These are phyloP conservation scores for Charaxes varanes DNA, from an alignment of 1,140 invertebrate genomes.

Conservation along the genomic window DNA sequence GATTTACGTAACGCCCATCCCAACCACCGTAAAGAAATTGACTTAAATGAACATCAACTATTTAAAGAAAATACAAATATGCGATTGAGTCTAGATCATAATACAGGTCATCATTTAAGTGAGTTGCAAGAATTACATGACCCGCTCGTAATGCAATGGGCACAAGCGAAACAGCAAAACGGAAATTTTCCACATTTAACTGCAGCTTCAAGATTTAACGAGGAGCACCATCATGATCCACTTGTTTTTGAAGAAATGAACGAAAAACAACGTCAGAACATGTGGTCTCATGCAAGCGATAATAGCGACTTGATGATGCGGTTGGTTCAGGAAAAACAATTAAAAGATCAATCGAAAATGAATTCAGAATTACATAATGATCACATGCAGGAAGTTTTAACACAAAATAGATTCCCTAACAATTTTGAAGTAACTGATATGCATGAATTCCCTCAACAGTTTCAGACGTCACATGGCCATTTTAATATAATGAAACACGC, in stretches of 20 bases:
- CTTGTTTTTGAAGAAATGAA: too few species aligned
- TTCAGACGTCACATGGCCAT: too few species aligned
- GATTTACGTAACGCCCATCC: background rate
- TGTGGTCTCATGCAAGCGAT: background rate
- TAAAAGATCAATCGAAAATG: background rate
- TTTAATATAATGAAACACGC: constrained; percentile 14
- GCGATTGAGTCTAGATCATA: background rate
- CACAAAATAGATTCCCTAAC: constrained; percentile 3
- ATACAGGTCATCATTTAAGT: constrained; percentile 3
- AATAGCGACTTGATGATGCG: constrained; percentile 1
- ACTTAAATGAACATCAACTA: constrained; percentile 6
- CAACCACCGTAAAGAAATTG: constrained; percentile 2
- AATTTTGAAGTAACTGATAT: constrained; percentile 3
- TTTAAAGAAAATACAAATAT: constrained; percentile 1
- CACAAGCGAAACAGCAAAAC: constrained; percentile 6
- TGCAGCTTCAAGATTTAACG: too few species aligned
- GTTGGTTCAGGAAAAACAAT: constrained; percentile 8
- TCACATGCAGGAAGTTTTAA: constrained; percentile 9
- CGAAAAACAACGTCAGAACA: constrained; percentile 3
- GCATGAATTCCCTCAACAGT: constrained; percentile 5
- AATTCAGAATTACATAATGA: constrained; percentile 5
- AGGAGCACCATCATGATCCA: too few species aligned
- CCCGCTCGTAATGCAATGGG: constrained; percentile 10
- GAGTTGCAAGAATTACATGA: constrained; percentile 8
- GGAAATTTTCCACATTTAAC: constrained; percentile 1